Evolutionary conservation across 2,113 vertebrate species (phyloP).

Genomic region (Mobula birostris): DNA sequence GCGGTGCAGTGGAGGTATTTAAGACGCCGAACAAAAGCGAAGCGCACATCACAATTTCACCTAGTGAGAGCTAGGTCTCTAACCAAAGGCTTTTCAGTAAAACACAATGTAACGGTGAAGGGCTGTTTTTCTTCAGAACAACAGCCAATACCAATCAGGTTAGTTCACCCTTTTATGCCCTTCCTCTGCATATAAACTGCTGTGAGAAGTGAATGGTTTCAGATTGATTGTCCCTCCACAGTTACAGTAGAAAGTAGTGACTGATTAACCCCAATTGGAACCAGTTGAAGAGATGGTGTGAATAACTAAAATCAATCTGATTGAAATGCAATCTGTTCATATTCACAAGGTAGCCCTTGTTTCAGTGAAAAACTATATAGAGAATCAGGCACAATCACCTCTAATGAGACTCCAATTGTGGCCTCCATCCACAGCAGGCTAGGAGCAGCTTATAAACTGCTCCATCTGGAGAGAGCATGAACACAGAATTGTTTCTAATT

Average conservation of each 20-base stretch:
- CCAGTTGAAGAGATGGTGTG: conserved; percentile 28
- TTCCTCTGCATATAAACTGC: conserved; percentile 20
- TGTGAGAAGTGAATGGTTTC: conserved; percentile 5
- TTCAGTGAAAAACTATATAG: conserved; percentile 1
- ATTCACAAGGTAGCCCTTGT: conserved; percentile 32
- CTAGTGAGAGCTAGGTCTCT: not conserved
- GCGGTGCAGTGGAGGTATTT: not conserved
- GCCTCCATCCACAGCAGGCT: conserved; percentile 5
- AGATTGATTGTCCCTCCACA: conserved; percentile 18
- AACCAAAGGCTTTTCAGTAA: conserved; percentile 16
- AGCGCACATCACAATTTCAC: not conserved
- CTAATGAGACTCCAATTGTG: conserved; percentile 28
- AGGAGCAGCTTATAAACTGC: not conserved
- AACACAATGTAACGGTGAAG: not conserved
- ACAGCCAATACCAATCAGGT: conserved; percentile 33
- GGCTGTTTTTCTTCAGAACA: conserved; percentile 11
- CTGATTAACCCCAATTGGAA: conserved; percentile 24
- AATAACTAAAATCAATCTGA: conserved; percentile 33
- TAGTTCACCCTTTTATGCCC: not conserved
- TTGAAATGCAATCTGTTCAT: conserved; percentile 34
- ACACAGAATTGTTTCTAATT: conserved; percentile 13
- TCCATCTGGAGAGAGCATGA: not conserved
- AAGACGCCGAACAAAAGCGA: not conserved
- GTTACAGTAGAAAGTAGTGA: conserved; percentile 21
- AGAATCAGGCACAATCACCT: conserved; percentile 16